A percentile compares a stretch with the other conserved stretches of the same genome.
Conservation (phyloP, 2,888 invertebrate species). For the Caenorhabditis sulstoni region DNA sequence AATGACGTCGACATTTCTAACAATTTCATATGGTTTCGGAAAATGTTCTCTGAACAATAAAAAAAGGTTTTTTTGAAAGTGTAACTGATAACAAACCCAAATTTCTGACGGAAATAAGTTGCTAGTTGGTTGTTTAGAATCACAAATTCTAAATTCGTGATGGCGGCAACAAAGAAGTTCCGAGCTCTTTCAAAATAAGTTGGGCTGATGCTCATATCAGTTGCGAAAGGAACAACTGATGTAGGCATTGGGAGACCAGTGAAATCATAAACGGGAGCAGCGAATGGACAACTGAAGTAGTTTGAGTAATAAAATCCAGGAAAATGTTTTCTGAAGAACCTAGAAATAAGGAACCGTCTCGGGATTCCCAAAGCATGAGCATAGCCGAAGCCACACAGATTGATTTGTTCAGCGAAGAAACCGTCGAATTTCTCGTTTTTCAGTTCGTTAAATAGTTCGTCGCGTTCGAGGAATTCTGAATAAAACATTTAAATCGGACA, state of each 20-base stretch:
- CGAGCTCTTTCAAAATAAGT: constrained; percentile 40
- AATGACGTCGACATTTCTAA: constrained; percentile 64
- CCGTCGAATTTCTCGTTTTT: constrained; percentile 67
- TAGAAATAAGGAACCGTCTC: constrained; percentile 64
- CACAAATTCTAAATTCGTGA: not conserved
- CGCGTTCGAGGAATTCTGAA: constrained; percentile 56
- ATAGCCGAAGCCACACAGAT: constrained; percentile 66
- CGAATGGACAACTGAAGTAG: constrained; percentile 39
- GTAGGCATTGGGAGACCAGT: constrained; percentile 46
- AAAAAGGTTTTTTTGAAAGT: not conserved
- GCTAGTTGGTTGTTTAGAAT: constrained; percentile 16
- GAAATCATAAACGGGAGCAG: constrained; percentile 26
- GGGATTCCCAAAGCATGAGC: constrained; percentile 65
- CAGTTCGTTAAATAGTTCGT: constrained; percentile 56
- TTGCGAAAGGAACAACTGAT: constrained; percentile 21
- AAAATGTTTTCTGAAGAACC: constrained; percentile 48
- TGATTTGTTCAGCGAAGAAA: constrained; percentile 68
- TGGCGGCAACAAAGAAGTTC: constrained; percentile 14
- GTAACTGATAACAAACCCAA: constrained; percentile 24
- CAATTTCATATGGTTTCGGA: constrained; percentile 55
- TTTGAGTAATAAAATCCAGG: not conserved
- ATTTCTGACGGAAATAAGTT: constrained; percentile 28
- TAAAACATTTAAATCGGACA: constrained; percentile 4
- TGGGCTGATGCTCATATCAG: constrained; percentile 31
- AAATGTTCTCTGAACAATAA: constrained; percentile 61